phyloP scores from a whole-genome alignment of 2,888 invertebrate genomes.

The Drosophila percnosoma region DNA sequence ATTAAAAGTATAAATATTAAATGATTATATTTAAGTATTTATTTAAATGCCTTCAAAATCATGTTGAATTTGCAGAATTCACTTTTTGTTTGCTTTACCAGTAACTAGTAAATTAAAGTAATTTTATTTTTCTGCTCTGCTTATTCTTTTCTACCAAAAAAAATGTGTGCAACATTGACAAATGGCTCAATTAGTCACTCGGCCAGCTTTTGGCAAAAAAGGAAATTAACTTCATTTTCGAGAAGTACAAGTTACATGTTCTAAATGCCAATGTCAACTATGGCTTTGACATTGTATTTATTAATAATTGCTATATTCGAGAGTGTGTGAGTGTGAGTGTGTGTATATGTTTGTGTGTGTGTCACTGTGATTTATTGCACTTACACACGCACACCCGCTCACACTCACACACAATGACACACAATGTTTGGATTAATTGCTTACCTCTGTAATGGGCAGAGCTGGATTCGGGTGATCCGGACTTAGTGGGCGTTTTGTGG shows the following conservation, averaged over 20 bases:
- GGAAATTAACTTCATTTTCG: slow-evolving; percentile 55
- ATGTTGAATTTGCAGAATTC: neutral
- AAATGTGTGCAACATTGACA: slow-evolving; percentile 28
- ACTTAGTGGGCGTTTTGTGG: slow-evolving; percentile 86
- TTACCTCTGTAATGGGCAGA: slow-evolving; percentile 88
- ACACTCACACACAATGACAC: neutral
- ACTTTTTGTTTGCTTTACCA: neutral
- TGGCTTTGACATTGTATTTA: slow-evolving; percentile 7
- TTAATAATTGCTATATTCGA: slow-evolving; percentile 2
- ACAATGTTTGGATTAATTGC: slow-evolving; percentile 27
- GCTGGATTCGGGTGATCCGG: slow-evolving; percentile 89
- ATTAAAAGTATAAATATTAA: neutral
- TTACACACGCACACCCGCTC: slow-evolving; percentile 15
- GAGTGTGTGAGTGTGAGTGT: neutral
- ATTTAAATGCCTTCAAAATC: neutral
- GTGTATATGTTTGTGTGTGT: slow-evolving; percentile 2
- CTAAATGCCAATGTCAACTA: slow-evolving; percentile 38
- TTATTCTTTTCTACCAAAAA: slow-evolving; percentile 24
- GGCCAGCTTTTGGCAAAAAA: slow-evolving; percentile 22
- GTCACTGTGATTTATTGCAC: slow-evolving; percentile 20
- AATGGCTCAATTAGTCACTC: slow-evolving; percentile 37
- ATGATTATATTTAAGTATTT: neutral
- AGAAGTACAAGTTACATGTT: slow-evolving; percentile 16
- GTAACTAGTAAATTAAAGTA: neutral
- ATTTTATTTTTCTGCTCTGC: neutral